Evolutionary conservation across 2,888 invertebrate genomes (phyloP), one percentile per base, ranked within the genome.

Genomic region (Cerceris ruficornis): DNA sequence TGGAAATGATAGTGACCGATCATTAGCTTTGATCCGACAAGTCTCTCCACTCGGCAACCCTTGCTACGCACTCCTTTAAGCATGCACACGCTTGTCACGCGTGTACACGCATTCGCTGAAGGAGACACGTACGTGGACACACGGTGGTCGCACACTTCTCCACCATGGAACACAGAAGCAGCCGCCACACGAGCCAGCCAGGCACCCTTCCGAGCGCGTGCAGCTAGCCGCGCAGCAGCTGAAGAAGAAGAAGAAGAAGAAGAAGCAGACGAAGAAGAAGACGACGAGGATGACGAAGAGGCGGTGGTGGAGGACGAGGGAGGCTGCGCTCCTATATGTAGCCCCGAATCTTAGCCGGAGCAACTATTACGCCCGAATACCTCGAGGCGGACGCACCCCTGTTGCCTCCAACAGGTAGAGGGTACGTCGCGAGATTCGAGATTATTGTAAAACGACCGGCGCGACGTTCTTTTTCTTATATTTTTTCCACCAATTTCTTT

Each of bases 301-400:
- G 60, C 52, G 65, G 58, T 81, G 85, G 86, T 80, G 85, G 82
- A 79, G 86, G 84, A 87, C 83, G 88, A 90, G 89, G 90, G 91
- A 91, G 88, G 88, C 86, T 88, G 87, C 83, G 86, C 86, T 90
- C 85, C 92, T 92, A 92, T 92, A 92, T 92, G 92, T 92, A 92
- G 92, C 90, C 88, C 91, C 88, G 90, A 90, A 89, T 88, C 87
- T 88, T 88, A 88, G 90, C 84, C 89, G 89, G 88, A 88, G 88
- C 89, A 89, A 91, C 90, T 91, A 92, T 88, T 92, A 87, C 90
- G 91, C 88, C 86, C 89, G 88, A 90, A 89, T 88, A 87, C 87
- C 83, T 87, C 90, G 86, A 88, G 87, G 86, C 89, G 91, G 81
- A 88, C 86, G 88, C 89, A 87, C 82, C 85, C 85, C 79, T 68